Conservation (phyloP, 2,113 vertebrate species). For the Barbus barbus region DNA sequence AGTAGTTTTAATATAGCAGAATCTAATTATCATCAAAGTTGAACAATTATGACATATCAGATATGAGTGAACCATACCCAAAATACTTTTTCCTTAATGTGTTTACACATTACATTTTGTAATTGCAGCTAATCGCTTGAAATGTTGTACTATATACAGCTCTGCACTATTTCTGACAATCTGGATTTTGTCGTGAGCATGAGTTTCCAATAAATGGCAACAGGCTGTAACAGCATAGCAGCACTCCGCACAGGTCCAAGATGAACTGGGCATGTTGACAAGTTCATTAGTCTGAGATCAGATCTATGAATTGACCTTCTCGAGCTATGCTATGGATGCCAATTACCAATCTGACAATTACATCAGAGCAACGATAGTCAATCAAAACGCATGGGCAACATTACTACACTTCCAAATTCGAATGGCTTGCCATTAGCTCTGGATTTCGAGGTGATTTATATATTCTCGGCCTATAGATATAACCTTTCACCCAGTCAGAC, state of each 20-base stretch:
- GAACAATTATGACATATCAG: not conserved
- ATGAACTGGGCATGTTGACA: not conserved
- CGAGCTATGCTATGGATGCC: not conserved
- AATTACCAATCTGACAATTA: not conserved
- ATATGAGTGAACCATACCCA: not conserved
- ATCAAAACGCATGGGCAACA: not conserved
- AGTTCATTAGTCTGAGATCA: not conserved
- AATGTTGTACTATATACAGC: not conserved
- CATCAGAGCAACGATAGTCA: not conserved
- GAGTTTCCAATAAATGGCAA: not conserved
- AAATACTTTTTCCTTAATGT: not conserved
- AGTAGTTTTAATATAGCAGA: not conserved
- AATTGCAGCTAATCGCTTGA: not conserved
- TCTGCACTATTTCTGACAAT: not conserved
- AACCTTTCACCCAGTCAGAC: not conserved
- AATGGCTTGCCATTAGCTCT: not conserved
- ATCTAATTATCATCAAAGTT: slow-evolving; percentile 7
- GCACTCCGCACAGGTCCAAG: not conserved
- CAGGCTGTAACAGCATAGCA: not conserved
- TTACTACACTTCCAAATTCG: not conserved
- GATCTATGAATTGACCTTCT: not conserved
- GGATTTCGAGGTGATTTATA: not conserved
- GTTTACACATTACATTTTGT: not conserved
- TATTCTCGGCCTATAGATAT: not conserved
- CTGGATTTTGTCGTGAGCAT: not conserved